phyloP scores from a whole-genome alignment of 1,140 invertebrate genomes.

The Paraescarpia echinospica region DNA sequence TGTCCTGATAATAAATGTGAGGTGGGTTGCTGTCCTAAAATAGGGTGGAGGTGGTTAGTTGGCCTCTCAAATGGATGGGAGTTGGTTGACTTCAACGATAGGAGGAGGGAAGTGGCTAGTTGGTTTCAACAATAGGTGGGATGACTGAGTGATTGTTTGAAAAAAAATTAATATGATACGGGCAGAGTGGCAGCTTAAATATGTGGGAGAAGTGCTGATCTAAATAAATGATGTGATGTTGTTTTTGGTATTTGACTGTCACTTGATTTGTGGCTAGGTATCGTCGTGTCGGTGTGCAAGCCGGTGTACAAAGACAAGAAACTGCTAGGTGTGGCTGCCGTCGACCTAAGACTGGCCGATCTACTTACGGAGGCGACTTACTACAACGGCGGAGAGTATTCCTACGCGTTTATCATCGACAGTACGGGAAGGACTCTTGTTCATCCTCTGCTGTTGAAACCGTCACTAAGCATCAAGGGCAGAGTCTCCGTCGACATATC shows the following conservation, averaged over 20 bases:
- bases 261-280: not conserved
- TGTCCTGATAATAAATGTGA: too few relatives aligned
- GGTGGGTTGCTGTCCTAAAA: too few relatives aligned
- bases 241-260: not conserved
- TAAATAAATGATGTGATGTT: not conserved
- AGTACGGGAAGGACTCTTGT: not conserved
- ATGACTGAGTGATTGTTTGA: too few relatives aligned
- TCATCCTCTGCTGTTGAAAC: slow-evolving; percentile 7
- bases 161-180: too few relatives aligned
- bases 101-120: too few relatives aligned
- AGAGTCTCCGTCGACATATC: not conserved
- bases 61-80: too few relatives aligned
- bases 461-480: not conserved
- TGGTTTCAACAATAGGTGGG: too few relatives aligned
- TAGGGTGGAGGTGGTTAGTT: too few relatives aligned
- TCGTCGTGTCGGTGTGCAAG: not conserved
- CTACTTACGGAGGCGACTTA: not conserved
- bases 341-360: slow-evolving; percentile 4
- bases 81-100: too few relatives aligned
- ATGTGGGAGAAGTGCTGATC: too few relatives aligned
- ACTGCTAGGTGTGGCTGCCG: not conserved
- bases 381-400: slow-evolving; percentile 1
- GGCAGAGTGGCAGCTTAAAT: too few relatives aligned
- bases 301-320: not conserved
- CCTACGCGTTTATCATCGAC: slow-evolving; percentile 23